Base-by-base conservation (phyloP, 2,113 vertebrate genomes). In the Crotalus tigris region DNA sequence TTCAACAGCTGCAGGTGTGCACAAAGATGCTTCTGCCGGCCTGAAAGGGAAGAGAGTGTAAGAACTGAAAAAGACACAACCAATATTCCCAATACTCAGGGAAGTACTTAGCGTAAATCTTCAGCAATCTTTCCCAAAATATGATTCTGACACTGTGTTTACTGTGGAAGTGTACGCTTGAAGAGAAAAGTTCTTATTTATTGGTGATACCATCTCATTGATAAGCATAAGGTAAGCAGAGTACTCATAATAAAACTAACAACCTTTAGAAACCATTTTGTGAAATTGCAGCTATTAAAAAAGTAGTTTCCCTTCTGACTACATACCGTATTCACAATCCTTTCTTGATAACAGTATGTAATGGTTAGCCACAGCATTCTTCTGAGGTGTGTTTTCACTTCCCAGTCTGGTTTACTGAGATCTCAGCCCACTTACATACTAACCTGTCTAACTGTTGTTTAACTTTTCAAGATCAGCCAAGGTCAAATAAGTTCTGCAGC, bases 1-100 rank as follows among this genome's bases (percentile, higher is more conserved):
- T 87, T 57, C n/a, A 0, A 3, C 0, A 3, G 88, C 90, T 75
- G 87, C 92, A 87, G 94, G 93, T 85, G 93, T 21, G 92, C 0
- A 46, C 39, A 87, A 4, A 94, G 93, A 51, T 57, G 88, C 0
- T 1, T 90, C 90, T 86, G 5, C 0, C 39, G 0, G n/a, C 89
- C 55, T 93, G 46, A 53, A 64, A 93, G 81, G 92, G 89, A 93
- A 90, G 89, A 29, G 57, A 26, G n/a, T 64, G 55, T 44, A 58
- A 53, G 12, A 93, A 7, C 0, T 3, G 91, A 33, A 87, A 85
- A 87, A 86, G 49, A 85, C 88, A 29, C 39, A 6, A 7, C 2
- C 0, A 13, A 1, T 0, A 55, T 61, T 81, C 29, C 0, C 0
- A 13, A 0, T 0, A 51, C 53, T 24, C 0, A 21, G 33, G 7